These are phyloP conservation scores for Beris chalybata DNA, from an alignment of 2,888 invertebrate species.

Conservation along the genomic window DNA sequence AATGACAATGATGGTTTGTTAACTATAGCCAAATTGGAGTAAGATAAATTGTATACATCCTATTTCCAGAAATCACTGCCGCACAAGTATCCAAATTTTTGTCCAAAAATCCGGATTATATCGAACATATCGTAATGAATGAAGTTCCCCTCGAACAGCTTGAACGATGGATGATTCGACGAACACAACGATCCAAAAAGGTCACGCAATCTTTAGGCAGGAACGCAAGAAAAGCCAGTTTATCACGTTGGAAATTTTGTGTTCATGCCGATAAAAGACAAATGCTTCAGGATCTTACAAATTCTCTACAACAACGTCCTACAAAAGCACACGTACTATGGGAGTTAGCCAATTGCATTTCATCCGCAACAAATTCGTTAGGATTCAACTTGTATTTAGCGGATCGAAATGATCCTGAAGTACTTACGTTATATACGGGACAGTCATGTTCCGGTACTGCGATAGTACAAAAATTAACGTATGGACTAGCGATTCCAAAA, in stretches of 20 bases:
- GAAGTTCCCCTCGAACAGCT: conserved; percentile 65
- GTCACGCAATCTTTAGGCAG: conserved; percentile 42
- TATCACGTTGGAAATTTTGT: conserved; percentile 63
- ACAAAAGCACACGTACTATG: conserved; percentile 67
- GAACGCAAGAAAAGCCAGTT: conserved; percentile 59
- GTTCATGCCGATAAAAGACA: conserved; percentile 67
- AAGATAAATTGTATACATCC: neutral
- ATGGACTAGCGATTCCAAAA: conserved; percentile 43
- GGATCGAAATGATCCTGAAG: conserved; percentile 55
- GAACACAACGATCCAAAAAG: conserved; percentile 59
- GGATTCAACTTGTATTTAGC: conserved; percentile 65
- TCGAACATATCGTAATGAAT: conserved; percentile 67
- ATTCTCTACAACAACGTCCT: conserved; percentile 63
- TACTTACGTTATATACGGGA: conserved; percentile 53
- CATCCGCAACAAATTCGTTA: conserved; percentile 67
- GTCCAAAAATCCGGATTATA: conserved; percentile 64
- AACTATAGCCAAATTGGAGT: neutral
- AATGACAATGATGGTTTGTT: neutral
- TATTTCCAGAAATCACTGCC: conserved; percentile 41
- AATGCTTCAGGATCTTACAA: conserved; percentile 64
- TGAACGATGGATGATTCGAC: conserved; percentile 67
- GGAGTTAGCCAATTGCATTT: conserved; percentile 68
- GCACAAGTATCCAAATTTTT: conserved; percentile 61
- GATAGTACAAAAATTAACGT: conserved; percentile 44
- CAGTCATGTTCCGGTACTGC: conserved; percentile 48